phyloP scores from a whole-genome alignment of 2,888 invertebrate genomes.

The Patella depressa region DNA sequence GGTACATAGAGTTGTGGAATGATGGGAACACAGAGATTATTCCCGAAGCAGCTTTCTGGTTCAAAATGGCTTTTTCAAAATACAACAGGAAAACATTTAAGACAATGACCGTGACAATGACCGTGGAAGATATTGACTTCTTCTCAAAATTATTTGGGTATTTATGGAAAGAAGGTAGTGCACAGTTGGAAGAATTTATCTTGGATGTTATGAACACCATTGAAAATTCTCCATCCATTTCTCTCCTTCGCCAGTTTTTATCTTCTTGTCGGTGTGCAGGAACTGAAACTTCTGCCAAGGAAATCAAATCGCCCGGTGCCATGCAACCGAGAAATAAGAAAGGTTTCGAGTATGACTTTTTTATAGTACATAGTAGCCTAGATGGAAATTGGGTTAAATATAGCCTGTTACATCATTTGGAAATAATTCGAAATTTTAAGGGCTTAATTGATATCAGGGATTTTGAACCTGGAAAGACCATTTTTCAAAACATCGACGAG shows the following conservation, averaged over 20 bases:
- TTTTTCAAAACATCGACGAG: not conserved
- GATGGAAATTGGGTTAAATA: not conserved
- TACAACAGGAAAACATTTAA: not conserved
- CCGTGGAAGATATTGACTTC: too few relatives aligned
- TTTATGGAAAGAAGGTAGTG: too few relatives aligned
- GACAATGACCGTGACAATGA: not conserved
- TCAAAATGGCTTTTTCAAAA: not conserved
- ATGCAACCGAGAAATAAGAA: not conserved
- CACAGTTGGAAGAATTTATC: too few relatives aligned
- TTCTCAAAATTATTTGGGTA: too few relatives aligned
- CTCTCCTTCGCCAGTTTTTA: too few relatives aligned
- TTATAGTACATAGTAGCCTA: not conserved
- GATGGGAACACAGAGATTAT: not conserved
- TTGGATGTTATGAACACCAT: too few relatives aligned
- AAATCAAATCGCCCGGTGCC: too few relatives aligned
- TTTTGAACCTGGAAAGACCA: not conserved
- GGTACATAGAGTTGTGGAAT: not conserved
- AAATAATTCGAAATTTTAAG: not conserved
- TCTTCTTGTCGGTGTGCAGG: too few relatives aligned
- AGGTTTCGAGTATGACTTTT: not conserved
- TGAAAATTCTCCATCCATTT: too few relatives aligned
- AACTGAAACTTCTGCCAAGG: too few relatives aligned
- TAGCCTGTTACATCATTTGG: not conserved
- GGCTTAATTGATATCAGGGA: not conserved
- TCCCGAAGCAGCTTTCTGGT: not conserved